phyloP scores from a whole-genome alignment of 2,113 vertebrate species.

The Isurus oxyrinchus region DNA sequence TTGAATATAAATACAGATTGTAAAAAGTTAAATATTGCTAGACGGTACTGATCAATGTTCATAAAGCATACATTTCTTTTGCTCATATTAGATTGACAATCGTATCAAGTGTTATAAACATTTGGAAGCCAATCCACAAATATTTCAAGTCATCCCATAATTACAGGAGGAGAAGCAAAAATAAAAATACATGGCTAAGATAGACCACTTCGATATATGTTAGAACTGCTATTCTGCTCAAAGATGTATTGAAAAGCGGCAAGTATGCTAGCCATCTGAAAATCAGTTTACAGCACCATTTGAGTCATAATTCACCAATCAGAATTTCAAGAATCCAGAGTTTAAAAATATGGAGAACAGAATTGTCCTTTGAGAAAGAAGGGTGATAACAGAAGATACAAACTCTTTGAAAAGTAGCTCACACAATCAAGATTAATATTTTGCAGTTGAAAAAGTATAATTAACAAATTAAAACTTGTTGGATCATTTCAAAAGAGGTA shows the following conservation, averaged over 20 bases:
- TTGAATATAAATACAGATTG: neutral
- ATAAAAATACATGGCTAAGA: neutral
- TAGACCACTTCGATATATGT: neutral
- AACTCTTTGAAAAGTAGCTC: neutral
- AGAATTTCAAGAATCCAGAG: neutral
- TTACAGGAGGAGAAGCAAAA: neutral
- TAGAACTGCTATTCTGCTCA: neutral
- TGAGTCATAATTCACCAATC: neutral
- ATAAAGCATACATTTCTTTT: neutral
- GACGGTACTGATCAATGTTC: neutral
- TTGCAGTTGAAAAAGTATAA: neutral
- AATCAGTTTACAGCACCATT: neutral
- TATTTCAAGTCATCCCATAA: neutral
- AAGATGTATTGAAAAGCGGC: neutral
- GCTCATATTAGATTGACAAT: neutral
- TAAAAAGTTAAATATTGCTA: neutral
- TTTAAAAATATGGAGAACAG: neutral
- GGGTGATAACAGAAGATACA: neutral
- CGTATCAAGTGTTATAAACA: neutral
- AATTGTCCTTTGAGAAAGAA: neutral
- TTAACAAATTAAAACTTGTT: neutral
- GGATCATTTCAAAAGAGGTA: neutral
- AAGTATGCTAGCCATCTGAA: neutral
- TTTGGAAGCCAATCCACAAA: neutral
- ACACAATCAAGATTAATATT: neutral